Evolutionary conservation across 1,140 invertebrate genomes (phyloP), one percentile per base, ranked within the genome.

Genomic region (Goniozus legneri): DNA sequence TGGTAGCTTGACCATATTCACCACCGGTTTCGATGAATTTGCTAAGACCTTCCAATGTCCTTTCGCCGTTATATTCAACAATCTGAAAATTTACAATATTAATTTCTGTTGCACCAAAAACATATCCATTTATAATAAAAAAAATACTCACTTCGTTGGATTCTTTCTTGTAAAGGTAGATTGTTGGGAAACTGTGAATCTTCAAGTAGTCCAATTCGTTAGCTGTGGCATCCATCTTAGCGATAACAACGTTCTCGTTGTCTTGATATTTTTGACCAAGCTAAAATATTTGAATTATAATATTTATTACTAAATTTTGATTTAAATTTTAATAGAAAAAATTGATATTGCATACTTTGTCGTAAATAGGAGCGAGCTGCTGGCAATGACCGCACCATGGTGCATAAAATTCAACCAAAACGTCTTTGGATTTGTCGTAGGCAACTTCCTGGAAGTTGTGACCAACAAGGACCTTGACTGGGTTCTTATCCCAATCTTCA

Each of bases 311-410:
- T 27, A 40, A 14, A 10, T 34, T 36, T 37, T 16, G 16, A 45
- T 37, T n/a, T 16, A 41, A 37, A 39, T 32, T 18, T 27, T 27
- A 48, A 37, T 18, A 32, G 19, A 55, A 34, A 19, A 45, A 44
- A 44, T 42, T 21, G 0, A 44, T 21, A 49, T 32, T 24, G 59
- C 54, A 44, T 60, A 81, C 78, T 56, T 75, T 65, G 54, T 98
- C 95, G 76, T 95, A 99, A 74, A 97, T 97, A 19, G 97, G 97
- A 53, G 81, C 90, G 56, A 98, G 79, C 71, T 97, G 90, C 74
- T 98, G 97, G 82, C 96, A 98, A 71, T 99, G 95, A 49, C 92
- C 88, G 70, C 90, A 92, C 96, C 96, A 99, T 47, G 95, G 94
- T 27, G 95, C 95, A 77, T 97, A 99, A 79, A 99, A 99, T 80